phyloP scores from a whole-genome alignment of 1,140 invertebrate genomes.

The Zaprionus ornatus region DNA sequence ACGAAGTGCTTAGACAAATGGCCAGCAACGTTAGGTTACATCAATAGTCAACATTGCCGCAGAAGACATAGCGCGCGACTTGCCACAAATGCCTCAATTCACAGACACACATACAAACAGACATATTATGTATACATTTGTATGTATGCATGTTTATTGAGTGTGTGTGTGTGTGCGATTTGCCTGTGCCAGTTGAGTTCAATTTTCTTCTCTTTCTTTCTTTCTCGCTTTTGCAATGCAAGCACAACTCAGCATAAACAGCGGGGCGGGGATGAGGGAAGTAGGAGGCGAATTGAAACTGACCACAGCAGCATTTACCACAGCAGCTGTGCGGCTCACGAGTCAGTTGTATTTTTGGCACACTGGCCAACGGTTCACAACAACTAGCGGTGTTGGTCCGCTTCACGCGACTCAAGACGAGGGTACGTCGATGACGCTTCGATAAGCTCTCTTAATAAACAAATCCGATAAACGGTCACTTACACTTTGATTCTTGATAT shows the following conservation, averaged over 20 bases:
- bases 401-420: slow-evolving; percentile 1
- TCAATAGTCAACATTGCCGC: slow-evolving; percentile 64
- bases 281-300: slow-evolving; percentile 1
- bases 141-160: background rate
- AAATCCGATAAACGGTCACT: slow-evolving; percentile 33
- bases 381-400: slow-evolving; percentile 61
- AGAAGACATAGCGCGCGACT: slow-evolving; percentile 63
- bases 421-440: slow-evolving; percentile 6
- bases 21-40: slow-evolving; percentile 61
- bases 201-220: slow-evolving; percentile 25
- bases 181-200: slow-evolving; percentile 13
- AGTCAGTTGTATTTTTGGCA: slow-evolving; percentile 74
- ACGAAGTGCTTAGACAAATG: slow-evolving; percentile 57
- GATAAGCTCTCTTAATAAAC: slow-evolving; percentile 40
- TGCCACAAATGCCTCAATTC: slow-evolving; percentile 57
- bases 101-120: slow-evolving; percentile 27
- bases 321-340: slow-evolving; percentile 12
- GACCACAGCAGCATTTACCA: slow-evolving; percentile 31
- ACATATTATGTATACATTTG: background rate
- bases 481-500: slow-evolving; percentile 10
- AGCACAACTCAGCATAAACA: slow-evolving; percentile 41
- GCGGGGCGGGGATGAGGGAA: background rate
- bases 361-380: slow-evolving; percentile 69
- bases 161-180: background rate
- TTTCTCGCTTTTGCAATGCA: slow-evolving; percentile 46